Conservation (phyloP, 2,888 invertebrate genomes). For the Tetragnatha montana region DNA sequence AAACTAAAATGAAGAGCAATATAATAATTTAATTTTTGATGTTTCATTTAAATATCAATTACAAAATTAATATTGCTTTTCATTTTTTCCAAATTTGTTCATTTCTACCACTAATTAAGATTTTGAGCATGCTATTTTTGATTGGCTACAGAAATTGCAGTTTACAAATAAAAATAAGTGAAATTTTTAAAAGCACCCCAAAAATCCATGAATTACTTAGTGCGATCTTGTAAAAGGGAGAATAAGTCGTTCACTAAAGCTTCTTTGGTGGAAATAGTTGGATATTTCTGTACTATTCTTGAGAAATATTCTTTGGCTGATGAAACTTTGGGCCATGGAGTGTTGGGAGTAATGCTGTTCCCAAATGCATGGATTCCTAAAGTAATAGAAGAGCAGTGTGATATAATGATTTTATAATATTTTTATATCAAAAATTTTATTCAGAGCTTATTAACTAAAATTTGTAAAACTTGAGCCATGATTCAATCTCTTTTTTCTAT, state of each 20-base stretch:
- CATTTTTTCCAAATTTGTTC: too few relatives aligned
- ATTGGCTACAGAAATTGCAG: not conserved
- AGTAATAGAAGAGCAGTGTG: not conserved
- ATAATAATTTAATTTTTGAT: too few relatives aligned
- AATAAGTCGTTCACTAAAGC: conserved; percentile 80
- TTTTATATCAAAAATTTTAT: too few relatives aligned
- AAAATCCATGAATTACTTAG: conserved; percentile 4
- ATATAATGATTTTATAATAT: too few relatives aligned
- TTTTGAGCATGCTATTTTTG: too few relatives aligned
- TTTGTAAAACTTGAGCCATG: too few relatives aligned
- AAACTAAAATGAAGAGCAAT: too few relatives aligned
- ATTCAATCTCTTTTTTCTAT: too few relatives aligned
- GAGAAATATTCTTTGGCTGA: conserved; percentile 80
- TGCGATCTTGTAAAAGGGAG: conserved; percentile 80
- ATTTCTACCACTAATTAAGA: too few relatives aligned
- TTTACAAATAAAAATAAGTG: not conserved
- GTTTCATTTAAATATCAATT: too few relatives aligned
- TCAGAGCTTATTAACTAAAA: too few relatives aligned
- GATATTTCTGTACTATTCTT: conserved; percentile 79
- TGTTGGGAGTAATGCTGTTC: conserved; percentile 80
- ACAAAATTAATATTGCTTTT: too few relatives aligned
- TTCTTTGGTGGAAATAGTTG: conserved; percentile 76
- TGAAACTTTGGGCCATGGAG: conserved; percentile 83
- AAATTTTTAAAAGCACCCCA: not conserved
- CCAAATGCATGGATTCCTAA: conserved; percentile 80